These are phyloP conservation scores for Leucopsar rothschildi DNA, from an alignment of 2,113 vertebrate genomes.

Conservation along the genomic window DNA sequence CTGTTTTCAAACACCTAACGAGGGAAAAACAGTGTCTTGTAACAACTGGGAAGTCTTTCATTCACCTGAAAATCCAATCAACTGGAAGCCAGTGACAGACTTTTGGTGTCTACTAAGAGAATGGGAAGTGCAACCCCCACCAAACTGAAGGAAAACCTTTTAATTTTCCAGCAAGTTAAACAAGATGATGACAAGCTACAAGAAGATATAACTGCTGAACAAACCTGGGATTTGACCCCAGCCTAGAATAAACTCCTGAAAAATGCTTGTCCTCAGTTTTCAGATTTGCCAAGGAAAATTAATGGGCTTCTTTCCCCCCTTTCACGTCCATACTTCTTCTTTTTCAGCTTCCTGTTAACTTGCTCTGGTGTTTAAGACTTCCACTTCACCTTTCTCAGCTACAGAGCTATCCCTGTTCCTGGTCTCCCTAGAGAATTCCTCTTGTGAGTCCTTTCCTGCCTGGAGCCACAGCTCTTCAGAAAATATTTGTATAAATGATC, in stretches of 20 bases:
- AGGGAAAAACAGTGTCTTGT: not conserved
- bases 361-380: not conserved
- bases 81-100: not conserved
- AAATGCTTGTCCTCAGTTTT: not conserved
- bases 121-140: not conserved
- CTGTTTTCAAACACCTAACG: not conserved
- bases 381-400: not conserved
- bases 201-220: not conserved
- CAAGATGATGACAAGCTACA: not conserved
- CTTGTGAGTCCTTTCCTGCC: not conserved
- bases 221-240: not conserved
- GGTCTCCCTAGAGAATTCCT: not conserved
- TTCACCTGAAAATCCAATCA: not conserved
- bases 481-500: not conserved
- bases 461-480: not conserved
- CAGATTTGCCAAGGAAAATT: not conserved
- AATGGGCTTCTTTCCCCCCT: accelerated
- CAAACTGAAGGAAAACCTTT: not conserved
- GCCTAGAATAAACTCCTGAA: not conserved
- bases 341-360: not conserved
- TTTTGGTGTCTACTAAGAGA: not conserved
- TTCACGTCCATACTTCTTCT: not conserved
- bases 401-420: not conserved
- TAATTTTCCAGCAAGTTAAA: not conserved
- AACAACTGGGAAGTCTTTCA: not conserved